Percentiles rank a stretch among this genome's conserved stretches.
Evolutionary conservation across 2,888 invertebrate genomes (phyloP).

Genomic region (Diogma glabrata): DNA sequence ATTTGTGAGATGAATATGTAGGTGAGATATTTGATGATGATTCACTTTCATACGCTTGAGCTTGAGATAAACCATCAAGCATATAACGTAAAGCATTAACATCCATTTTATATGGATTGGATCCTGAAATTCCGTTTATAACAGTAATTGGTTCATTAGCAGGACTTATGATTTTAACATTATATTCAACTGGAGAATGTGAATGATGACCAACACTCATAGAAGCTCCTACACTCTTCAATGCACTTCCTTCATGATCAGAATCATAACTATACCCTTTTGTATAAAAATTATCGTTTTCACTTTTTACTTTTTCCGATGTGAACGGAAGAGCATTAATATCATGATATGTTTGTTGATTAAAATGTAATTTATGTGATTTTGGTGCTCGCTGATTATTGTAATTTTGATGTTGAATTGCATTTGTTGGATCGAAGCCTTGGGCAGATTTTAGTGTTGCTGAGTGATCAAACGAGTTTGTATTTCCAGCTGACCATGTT

Average conservation of each 20-base stretch:
- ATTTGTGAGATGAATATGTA: too few relatives aligned
- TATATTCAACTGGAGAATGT: too few relatives aligned
- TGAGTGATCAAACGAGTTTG: slow-evolving; percentile 29
- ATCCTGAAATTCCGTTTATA: slow-evolving; percentile 41
- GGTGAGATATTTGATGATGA: too few relatives aligned
- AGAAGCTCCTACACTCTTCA: slow-evolving; percentile 12
- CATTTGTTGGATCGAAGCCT: slow-evolving; percentile 32
- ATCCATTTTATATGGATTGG: slow-evolving; percentile 42
- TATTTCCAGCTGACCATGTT: slow-evolving; percentile 24
- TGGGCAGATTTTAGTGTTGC: slow-evolving; percentile 32
- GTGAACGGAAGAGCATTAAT: slow-evolving; percentile 34
- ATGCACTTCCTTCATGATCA: neutral
- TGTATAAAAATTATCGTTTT: neutral
- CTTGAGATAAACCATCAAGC: slow-evolving; percentile 13
- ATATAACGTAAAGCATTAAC: slow-evolving; percentile 26
- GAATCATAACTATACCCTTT: slow-evolving; percentile 2
- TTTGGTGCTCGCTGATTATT: too few relatives aligned
- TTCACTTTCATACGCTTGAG: slow-evolving; percentile 10
- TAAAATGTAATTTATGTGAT: slow-evolving; percentile 34
- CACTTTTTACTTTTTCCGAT: slow-evolving; percentile 23
- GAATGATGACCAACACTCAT: slow-evolving; percentile 15
- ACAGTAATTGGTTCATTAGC: slow-evolving; percentile 26
- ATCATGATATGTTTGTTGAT: slow-evolving; percentile 35
- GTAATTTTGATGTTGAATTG: slow-evolving; percentile 19
- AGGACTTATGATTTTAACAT: too few relatives aligned